Conservation (phyloP, 2,113 vertebrate genomes). For the Artemisiospiza belli region DNA sequence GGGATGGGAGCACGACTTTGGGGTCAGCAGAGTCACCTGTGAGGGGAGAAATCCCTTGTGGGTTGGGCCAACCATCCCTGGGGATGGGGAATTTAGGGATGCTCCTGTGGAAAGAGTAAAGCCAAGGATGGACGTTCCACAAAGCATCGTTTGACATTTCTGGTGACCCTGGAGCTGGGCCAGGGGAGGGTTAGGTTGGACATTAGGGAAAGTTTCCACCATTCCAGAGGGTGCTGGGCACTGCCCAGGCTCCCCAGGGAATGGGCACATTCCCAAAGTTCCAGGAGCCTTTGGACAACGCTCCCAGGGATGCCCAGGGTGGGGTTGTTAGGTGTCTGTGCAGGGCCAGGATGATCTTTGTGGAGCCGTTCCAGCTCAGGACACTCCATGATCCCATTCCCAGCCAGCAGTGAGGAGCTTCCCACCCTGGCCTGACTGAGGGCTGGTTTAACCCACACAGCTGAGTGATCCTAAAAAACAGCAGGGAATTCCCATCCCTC, state of each 20-base stretch:
- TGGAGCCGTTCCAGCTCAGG: neutral
- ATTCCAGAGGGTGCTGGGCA: neutral
- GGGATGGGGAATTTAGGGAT: neutral
- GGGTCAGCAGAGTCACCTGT: fast-evolving
- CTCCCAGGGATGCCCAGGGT: fast-evolving
- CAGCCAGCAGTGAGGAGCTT: neutral
- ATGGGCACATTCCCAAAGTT: neutral
- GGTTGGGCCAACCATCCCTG: fast-evolving
- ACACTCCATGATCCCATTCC: neutral
- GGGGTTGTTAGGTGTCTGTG: neutral
- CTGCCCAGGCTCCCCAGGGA: neutral
- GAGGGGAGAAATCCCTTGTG: fast-evolving
- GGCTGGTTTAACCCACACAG: neutral
- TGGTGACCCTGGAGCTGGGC: neutral
- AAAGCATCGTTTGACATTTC: fast-evolving
- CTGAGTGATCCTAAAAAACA: neutral
- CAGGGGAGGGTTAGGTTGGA: fast-evolving
- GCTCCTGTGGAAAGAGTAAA: fast-evolving
- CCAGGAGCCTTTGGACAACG: fast-evolving
- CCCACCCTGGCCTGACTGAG: neutral
- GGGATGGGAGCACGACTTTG: neutral
- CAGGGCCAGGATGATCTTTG: neutral
- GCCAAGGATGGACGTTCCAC: neutral
- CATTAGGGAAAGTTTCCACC: neutral
- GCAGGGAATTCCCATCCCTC: neutral